These are phyloP conservation scores for Ptilonorhynchus violaceus DNA, from an alignment of 2,113 vertebrate genomes.

Conservation along the genomic window DNA sequence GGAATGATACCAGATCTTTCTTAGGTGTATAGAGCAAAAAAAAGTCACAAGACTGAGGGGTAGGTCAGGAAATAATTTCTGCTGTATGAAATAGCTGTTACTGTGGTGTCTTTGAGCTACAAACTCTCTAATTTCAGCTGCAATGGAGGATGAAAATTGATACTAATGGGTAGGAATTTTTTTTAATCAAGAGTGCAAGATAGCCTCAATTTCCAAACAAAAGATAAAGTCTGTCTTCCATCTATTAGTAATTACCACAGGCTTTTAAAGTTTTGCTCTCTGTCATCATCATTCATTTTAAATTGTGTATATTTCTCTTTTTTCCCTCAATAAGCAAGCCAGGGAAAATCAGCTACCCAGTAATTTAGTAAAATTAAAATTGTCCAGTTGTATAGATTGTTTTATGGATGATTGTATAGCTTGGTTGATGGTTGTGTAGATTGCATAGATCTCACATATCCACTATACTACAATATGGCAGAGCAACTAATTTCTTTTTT, in stretches of 20 bases:
- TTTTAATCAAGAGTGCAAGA: neutral
- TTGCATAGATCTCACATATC: neutral
- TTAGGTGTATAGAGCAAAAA: neutral
- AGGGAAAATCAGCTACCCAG: neutral
- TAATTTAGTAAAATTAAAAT: neutral
- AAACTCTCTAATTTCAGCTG: slow-evolving; percentile 9
- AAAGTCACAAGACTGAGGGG: neutral
- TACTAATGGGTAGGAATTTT: slow-evolving; percentile 19
- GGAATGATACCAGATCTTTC: neutral
- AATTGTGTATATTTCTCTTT: neutral
- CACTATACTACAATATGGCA: neutral
- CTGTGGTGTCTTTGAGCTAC: slow-evolving; percentile 37
- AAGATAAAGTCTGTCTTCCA: neutral
- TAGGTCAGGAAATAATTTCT: slow-evolving; percentile 46
- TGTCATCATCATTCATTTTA: neutral
- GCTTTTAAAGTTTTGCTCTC: neutral
- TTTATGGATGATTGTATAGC: too few species aligned
- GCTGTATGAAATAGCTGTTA: slow-evolving; percentile 30
- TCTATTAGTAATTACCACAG: neutral
- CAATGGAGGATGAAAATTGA: neutral
- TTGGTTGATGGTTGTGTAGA: neutral
- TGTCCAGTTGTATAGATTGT: neutral
- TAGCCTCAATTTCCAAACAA: neutral
- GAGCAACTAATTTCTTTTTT: neutral
- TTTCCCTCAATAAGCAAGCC: neutral